A percentile compares a stretch with the other conserved stretches of the same genome.
phyloP scores from a whole-genome alignment of 1,140 invertebrate genomes.

The Chlorops oryzae region DNA sequence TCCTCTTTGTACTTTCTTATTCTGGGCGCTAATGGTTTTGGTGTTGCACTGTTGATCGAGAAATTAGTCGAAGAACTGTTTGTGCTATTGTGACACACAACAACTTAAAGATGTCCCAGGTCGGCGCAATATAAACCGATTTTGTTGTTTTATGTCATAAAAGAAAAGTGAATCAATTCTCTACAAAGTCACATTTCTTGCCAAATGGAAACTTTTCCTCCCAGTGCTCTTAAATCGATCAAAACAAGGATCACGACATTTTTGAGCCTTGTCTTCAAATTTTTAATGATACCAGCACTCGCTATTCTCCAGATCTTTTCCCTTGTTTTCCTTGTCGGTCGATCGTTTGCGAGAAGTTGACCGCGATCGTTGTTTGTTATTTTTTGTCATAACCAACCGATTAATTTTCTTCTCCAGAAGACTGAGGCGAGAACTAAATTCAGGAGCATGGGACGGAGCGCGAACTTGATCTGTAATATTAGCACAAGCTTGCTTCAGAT shows the following conservation, averaged over 20 bases:
- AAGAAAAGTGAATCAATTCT: too few species aligned
- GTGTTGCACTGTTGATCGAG: too few species aligned
- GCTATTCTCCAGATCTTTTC: background rate
- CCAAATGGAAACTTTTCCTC: too few species aligned
- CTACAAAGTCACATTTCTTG: too few species aligned
- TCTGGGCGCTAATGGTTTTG: too few species aligned
- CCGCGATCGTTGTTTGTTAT: background rate
- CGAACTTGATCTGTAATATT: background rate
- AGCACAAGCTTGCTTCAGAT: background rate
- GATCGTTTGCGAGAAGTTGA: background rate
- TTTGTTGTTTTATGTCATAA: too few species aligned
- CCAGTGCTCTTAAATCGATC: too few species aligned
- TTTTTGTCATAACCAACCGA: background rate
- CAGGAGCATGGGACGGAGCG: background rate
- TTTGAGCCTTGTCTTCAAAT: conserved; percentile 1
- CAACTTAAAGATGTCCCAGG: too few species aligned
- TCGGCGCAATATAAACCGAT: too few species aligned
- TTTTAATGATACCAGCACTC: conserved; percentile 7
- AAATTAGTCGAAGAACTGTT: too few species aligned
- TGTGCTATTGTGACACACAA: too few species aligned
- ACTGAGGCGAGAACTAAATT: background rate
- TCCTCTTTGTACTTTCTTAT: too few species aligned
- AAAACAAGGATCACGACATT: conserved; percentile 1
- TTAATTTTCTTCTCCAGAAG: conserved; percentile 2
- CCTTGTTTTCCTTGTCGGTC: background rate